These are phyloP conservation scores for Xanthostigma xanthostigma DNA, from an alignment of 2,888 invertebrate species.

Conservation along the genomic window DNA sequence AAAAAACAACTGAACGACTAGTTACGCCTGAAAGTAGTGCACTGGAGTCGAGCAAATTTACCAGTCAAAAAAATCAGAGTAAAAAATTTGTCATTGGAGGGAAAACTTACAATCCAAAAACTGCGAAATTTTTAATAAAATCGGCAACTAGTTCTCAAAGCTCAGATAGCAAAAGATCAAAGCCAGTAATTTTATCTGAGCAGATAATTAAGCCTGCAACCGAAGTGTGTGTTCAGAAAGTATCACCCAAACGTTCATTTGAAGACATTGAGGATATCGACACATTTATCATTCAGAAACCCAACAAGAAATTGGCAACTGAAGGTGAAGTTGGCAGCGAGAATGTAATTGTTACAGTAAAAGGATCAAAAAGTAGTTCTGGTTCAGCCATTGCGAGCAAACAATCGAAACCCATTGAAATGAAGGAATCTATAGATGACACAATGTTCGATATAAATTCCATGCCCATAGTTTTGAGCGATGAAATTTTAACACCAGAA, in stretches of 20 bases:
- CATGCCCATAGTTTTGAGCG: conserved; percentile 60
- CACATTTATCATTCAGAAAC: conserved; percentile 26
- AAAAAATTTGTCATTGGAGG: no score
- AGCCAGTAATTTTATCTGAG: conserved; percentile 26
- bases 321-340: conserved; percentile 3
- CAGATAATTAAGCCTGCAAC: conserved; percentile 23
- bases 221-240: conserved; percentile 20
- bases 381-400: neutral
- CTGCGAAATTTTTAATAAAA: conserved; percentile 13
- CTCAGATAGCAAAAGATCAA: conserved; percentile 13
- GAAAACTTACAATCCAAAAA: conserved; percentile 5
- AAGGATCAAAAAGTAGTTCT: conserved; percentile 2
- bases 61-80: no score
- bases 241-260: conserved; percentile 18
- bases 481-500: conserved; percentile 51
- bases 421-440: conserved; percentile 32
- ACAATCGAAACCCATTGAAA: conserved; percentile 24
- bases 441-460: conserved; percentile 54
- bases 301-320: conserved; percentile 12
- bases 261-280: conserved; percentile 28
- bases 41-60: neutral
- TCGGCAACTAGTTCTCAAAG: conserved; percentile 6
- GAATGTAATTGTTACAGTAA: conserved; percentile 5
- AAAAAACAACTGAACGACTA: neutral
- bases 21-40: neutral